A percentile compares a stretch with the other conserved stretches of the same genome.
These are phyloP conservation scores for Hestina assimilis DNA, from an alignment of 1,140 invertebrate species.

Conservation along the genomic window DNA sequence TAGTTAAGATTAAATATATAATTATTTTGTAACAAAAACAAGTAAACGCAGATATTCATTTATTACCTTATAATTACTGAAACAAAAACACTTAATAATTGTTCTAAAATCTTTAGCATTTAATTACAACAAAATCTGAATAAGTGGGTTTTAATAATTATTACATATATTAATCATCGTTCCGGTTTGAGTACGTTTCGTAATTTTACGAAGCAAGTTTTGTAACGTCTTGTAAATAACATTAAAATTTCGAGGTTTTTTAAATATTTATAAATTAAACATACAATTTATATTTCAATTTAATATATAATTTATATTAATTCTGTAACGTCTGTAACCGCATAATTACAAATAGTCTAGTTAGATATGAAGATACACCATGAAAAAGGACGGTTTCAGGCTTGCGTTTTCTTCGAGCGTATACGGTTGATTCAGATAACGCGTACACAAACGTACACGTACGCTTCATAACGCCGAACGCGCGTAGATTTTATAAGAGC, in stretches of 20 bases:
- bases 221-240: background rate
- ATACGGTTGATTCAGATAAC: no score
- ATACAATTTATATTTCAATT: no score
- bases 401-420: no score
- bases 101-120: conserved; percentile 14
- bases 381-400: no score
- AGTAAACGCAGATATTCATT: conserved; percentile 5
- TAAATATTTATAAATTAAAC: no score
- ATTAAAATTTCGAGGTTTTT: background rate
- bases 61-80: conserved; percentile 10
- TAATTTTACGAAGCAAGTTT: background rate
- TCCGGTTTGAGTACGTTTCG: conserved; percentile 5
- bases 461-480: no score
- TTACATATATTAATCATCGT: conserved; percentile 4
- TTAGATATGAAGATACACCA: no score
- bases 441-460: no score
- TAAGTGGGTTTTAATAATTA: conserved; percentile 3
- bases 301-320: no score
- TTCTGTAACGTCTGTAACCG: no score
- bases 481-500: no score
- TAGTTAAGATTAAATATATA: background rate
- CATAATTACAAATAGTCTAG: no score
- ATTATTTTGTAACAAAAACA: conserved; percentile 7
- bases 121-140: conserved; percentile 10
- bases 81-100: conserved; percentile 8